Conservation (phyloP, 1,140 invertebrate genomes). For the Magallana angulata region DNA sequence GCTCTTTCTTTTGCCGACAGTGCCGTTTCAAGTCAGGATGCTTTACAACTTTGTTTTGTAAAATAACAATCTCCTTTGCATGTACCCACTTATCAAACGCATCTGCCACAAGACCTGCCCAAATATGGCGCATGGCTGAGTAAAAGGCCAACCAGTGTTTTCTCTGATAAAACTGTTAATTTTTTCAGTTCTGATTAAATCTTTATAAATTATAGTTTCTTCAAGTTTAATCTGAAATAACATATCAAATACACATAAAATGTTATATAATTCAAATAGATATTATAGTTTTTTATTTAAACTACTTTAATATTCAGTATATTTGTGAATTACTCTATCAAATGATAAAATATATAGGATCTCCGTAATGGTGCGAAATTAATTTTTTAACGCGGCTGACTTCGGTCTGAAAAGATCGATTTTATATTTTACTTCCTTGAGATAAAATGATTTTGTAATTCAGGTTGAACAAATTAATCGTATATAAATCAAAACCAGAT, state of each 20-base stretch:
- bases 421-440: too few species aligned
- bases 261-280: not conserved
- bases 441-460: too few species aligned
- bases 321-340: not conserved
- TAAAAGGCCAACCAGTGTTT: not conserved
- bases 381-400: too few species aligned
- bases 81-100: not conserved
- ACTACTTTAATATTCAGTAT: not conserved
- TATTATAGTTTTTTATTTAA: not conserved
- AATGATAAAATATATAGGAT: not conserved
- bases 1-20: not conserved
- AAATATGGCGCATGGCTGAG: not conserved
- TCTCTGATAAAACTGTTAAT: not conserved
- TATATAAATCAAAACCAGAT: too few species aligned
- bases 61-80: not conserved
- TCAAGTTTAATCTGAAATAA: not conserved
- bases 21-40: not conserved
- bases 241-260: too few species aligned
- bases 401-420: too few species aligned
- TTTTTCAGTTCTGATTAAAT: not conserved
- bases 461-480: too few species aligned
- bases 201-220: conserved; percentile 5
- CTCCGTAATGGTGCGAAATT: too few species aligned
- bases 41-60: not conserved
- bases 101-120: not conserved